Percentiles rank a stretch among this genome's conserved stretches.
Evolutionary conservation across 2,797 vertebrate genomes (phyloP).

Genomic region (Choloepus didactylus): DNA sequence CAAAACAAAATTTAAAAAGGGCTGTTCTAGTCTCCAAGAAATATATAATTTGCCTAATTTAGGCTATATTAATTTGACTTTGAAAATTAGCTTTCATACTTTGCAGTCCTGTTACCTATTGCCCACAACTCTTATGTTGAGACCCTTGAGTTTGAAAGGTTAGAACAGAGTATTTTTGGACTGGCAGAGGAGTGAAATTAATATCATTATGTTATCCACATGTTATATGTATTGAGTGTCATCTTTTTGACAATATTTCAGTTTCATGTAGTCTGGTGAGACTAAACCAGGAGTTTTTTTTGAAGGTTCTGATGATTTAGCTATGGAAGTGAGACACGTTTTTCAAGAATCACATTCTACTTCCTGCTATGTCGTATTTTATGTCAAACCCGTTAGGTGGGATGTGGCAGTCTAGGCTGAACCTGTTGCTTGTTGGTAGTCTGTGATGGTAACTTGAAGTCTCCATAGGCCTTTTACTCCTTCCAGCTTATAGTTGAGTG

Average conservation of each 20-base stretch:
- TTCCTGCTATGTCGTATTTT: slow-evolving; percentile 87
- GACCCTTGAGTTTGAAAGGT: background rate
- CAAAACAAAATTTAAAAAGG: background rate
- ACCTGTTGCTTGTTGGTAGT: slow-evolving; percentile 83
- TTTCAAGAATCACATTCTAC: slow-evolving; percentile 88
- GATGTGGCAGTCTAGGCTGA: slow-evolving; percentile 87
- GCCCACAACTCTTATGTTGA: background rate
- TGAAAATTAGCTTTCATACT: background rate
- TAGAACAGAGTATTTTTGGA: background rate
- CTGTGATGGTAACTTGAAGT: slow-evolving; percentile 81
- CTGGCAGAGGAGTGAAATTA: background rate
- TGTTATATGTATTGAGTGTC: background rate
- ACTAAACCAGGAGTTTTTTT: slow-evolving; percentile 61
- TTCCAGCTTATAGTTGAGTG: slow-evolving; percentile 80
- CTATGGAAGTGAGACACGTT: slow-evolving; percentile 89
- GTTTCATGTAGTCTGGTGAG: slow-evolving; percentile 77
- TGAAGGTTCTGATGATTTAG: slow-evolving; percentile 83
- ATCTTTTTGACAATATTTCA: slow-evolving; percentile 69
- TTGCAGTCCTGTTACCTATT: background rate
- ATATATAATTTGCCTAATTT: background rate
- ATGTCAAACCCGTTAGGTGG: slow-evolving; percentile 87
- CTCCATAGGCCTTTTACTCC: slow-evolving; percentile 76
- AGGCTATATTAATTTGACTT: background rate
- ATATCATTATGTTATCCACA: background rate
- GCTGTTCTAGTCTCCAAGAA: background rate